Evolutionary conservation across 1,140 invertebrate species (phyloP).

Genomic region (Hylaeus volcanicus): DNA sequence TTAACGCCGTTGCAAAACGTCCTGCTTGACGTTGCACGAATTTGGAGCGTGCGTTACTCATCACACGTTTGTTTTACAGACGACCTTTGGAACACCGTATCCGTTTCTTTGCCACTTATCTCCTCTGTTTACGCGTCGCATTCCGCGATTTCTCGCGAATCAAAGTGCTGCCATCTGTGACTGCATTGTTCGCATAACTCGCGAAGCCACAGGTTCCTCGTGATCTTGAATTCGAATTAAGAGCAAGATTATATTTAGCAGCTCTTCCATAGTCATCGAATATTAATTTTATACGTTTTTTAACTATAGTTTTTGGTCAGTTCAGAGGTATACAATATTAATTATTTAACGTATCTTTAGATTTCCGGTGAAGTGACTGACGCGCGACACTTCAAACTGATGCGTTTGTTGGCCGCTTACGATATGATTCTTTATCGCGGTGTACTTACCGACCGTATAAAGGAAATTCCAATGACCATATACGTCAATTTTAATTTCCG

Average conservation of each 20-base stretch:
- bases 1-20: constrained; percentile 33
- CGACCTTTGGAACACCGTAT: constrained; percentile 39
- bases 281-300: too few species aligned
- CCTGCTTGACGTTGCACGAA: constrained; percentile 11
- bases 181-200: constrained; percentile 16
- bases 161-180: constrained; percentile 37
- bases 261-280: too few species aligned
- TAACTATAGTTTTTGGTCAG: too few species aligned
- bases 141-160: constrained; percentile 36
- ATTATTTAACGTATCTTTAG: too few species aligned
- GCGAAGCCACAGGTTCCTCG: background rate
- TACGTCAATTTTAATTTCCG: background rate
- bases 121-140: constrained; percentile 30
- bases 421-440: background rate
- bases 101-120: constrained; percentile 37
- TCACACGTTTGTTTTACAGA: background rate
- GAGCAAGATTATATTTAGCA: too few species aligned
- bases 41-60: constrained; percentile 31
- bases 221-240: background rate
- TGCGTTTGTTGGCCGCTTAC: background rate
- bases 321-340: too few species aligned
- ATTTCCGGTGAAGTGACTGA: too few species aligned
- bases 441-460: background rate
- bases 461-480: background rate
- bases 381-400: background rate